Conservation (phyloP, 1,140 invertebrate species). For the Hetaerina americana region DNA sequence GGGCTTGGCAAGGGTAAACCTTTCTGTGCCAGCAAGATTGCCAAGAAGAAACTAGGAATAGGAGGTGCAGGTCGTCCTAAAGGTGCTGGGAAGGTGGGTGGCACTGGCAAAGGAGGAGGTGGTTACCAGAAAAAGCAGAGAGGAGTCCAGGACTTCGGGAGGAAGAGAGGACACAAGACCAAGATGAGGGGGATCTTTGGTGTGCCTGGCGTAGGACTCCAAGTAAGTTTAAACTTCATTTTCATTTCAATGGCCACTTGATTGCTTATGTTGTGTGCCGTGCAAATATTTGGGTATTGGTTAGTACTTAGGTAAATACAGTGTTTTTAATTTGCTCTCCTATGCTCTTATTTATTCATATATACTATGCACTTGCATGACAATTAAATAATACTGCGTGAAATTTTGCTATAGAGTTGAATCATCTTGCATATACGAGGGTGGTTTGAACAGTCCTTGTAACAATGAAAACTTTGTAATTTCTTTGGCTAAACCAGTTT, state of each 20-base stretch:
- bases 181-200: conserved; percentile 78
- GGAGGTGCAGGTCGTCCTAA: conserved; percentile 44
- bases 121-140: conserved; percentile 57
- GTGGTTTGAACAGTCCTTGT: too few species aligned
- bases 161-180: conserved; percentile 66
- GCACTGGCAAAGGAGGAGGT: conserved; percentile 28
- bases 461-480: too few species aligned
- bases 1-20: conserved; percentile 68
- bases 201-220: conserved; percentile 59
- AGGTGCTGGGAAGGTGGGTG: conserved; percentile 34
- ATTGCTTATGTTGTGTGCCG: too few species aligned
- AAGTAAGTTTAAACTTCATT: conserved; percentile 30
- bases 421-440: too few species aligned
- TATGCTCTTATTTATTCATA: background rate
- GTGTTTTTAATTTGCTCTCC: background rate
- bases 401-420: too few species aligned
- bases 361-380: too few species aligned
- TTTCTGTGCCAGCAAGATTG: conserved; percentile 58
- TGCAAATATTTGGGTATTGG: too few species aligned
- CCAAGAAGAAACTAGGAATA: conserved; percentile 53
- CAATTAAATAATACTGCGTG: too few species aligned
- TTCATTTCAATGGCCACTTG: too few species aligned
- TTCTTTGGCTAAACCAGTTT: too few species aligned
- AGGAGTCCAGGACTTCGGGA: conserved; percentile 52
- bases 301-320: background rate